These are phyloP conservation scores for Orchesella flavescens DNA, from an alignment of 2,888 invertebrate species.

Conservation along the genomic window DNA sequence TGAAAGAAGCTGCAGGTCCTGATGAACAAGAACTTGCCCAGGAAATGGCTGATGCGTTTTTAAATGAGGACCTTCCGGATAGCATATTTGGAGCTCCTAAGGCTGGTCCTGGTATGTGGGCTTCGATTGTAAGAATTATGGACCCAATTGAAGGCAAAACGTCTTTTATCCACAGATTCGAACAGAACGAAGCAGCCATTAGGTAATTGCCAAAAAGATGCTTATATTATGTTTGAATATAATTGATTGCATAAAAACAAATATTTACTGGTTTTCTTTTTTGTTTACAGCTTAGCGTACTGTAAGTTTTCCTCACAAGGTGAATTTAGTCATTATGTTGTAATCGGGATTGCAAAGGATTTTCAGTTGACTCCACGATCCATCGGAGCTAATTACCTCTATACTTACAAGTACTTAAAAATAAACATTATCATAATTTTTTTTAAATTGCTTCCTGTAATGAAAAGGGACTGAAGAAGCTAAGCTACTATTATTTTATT, in stretches of 20 bases:
- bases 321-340: conserved; percentile 79
- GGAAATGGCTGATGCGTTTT: conserved; percentile 97
- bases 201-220: conserved; percentile 76
- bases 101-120: conserved; percentile 96
- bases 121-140: conserved; percentile 89
- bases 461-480: no score
- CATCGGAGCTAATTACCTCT: conserved; percentile 87
- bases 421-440: background rate
- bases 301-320: conserved; percentile 80
- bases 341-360: conserved; percentile 94
- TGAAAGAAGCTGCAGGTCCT: conserved; percentile 96
- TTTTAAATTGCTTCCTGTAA: background rate
- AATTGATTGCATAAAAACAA: conserved; percentile 3
- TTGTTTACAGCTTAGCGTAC: conserved; percentile 80
- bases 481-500: no score
- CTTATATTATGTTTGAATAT: background rate
- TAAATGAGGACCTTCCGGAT: conserved; percentile 95
- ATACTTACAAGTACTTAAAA: conserved; percentile 86
- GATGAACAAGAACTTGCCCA: conserved; percentile 96
- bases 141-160: conserved; percentile 89
- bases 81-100: conserved; percentile 95
- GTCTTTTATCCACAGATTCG: conserved; percentile 84
- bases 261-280: conserved; percentile 2
- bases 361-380: conserved; percentile 90
- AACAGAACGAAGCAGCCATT: conserved; percentile 97